These are phyloP conservation scores for Drosophila prosaltans DNA, from an alignment of 1,140 invertebrate species.

Conservation along the genomic window DNA sequence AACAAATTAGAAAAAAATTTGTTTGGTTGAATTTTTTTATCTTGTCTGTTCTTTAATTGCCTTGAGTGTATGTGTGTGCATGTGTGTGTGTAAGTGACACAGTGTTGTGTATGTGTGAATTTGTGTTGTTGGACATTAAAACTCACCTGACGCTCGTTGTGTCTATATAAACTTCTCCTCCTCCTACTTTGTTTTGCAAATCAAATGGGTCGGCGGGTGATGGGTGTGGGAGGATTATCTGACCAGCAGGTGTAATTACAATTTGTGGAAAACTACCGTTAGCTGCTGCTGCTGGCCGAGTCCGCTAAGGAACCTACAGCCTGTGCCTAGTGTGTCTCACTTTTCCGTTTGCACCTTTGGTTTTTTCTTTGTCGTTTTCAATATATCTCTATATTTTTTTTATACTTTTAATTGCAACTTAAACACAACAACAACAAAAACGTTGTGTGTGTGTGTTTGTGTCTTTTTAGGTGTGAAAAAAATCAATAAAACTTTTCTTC, in stretches of 20 bases:
- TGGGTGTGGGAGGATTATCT: constrained; percentile 17
- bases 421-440: constrained; percentile 20
- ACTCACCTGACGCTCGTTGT: constrained; percentile 74
- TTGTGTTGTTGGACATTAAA: constrained; percentile 52
- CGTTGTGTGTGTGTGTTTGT: constrained; percentile 13
- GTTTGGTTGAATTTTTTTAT: constrained; percentile 33
- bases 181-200: constrained; percentile 26
- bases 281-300: constrained; percentile 27
- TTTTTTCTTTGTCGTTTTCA: too few relatives aligned
- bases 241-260: constrained; percentile 41
- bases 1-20: constrained; percentile 37
- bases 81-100: constrained; percentile 1
- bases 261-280: constrained; percentile 45
- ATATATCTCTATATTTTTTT: too few relatives aligned
- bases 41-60: constrained; percentile 42
- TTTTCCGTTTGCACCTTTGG: background rate
- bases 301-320: constrained; percentile 8
- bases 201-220: constrained; percentile 53
- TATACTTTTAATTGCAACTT: constrained; percentile 5
- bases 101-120: constrained; percentile 27
- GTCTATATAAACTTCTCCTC: constrained; percentile 31
- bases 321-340: background rate
- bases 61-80: constrained; percentile 20
- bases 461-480: constrained; percentile 37
- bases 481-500: constrained; percentile 23